Evolutionary conservation across 2,888 invertebrate genomes (phyloP).

Genomic region (Papilio demoleus): DNA sequence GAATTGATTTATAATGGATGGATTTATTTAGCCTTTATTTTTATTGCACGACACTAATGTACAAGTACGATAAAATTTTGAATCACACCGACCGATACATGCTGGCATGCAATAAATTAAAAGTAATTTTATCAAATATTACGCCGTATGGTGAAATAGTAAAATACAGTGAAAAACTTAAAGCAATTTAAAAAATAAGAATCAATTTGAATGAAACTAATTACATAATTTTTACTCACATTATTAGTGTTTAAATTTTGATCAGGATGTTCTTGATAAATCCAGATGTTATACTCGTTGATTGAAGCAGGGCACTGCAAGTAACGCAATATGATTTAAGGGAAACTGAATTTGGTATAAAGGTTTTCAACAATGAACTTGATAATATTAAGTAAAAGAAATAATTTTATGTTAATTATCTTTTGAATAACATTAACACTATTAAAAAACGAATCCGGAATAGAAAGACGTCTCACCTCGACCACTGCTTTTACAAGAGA

Average conservation of each 20-base stretch:
- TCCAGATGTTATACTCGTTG: slow-evolving; percentile 52
- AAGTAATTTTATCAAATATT: background rate
- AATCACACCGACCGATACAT: background rate
- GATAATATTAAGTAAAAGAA: too few relatives aligned
- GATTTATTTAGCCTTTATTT: too few relatives aligned
- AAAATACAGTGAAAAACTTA: background rate
- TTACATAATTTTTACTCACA: slow-evolving; percentile 64
- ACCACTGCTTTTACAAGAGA: slow-evolving; percentile 73
- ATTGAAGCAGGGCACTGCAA: slow-evolving; percentile 75
- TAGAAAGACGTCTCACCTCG: slow-evolving; percentile 69
- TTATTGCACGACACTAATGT: too few relatives aligned
- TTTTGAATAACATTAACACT: background rate
- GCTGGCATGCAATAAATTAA: background rate
- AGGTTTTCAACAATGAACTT: background rate
- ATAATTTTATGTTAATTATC: background rate
- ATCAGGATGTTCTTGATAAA: slow-evolving; percentile 62
- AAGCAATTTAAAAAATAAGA: background rate
- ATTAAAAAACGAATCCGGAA: background rate
- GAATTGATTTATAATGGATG: background rate
- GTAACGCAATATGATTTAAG: slow-evolving; percentile 48
- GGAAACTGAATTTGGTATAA: background rate
- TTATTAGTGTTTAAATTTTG: slow-evolving; percentile 52
- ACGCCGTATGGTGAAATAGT: background rate
- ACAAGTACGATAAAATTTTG: background rate
- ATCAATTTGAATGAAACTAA: background rate